Evolutionary conservation across 2,113 vertebrate species (phyloP).

Genomic region (Odocoileus hemionus): DNA sequence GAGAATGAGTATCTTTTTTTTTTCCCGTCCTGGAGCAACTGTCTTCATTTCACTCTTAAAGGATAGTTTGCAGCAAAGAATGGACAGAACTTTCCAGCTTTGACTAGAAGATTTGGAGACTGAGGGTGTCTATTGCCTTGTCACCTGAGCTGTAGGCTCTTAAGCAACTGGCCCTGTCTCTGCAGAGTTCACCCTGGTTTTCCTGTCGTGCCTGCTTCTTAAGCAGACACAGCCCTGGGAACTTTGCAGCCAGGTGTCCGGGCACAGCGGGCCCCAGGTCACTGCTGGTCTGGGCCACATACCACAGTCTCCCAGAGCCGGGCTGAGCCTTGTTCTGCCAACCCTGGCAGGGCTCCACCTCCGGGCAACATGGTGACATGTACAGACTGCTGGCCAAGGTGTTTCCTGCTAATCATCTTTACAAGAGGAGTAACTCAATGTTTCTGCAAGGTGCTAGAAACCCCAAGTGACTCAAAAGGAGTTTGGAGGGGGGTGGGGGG

Average conservation of each 20-base stretch:
- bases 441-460: constrained; percentile 71
- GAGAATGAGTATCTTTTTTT: not conserved
- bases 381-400: constrained; percentile 6
- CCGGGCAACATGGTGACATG: constrained; percentile 20
- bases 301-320: not conserved
- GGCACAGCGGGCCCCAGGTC: not conserved
- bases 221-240: not conserved
- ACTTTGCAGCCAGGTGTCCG: not conserved
- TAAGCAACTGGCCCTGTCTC: not conserved
- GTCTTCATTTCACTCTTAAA: not conserved
- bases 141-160: accelerated
- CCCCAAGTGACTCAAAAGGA: constrained; percentile 68
- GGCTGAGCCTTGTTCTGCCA: not conserved
- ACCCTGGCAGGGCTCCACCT: not conserved
- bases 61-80: not conserved
- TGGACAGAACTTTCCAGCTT: too few species aligned
- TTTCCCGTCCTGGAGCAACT: not conserved
- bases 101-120: not conserved
- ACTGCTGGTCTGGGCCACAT: not conserved
- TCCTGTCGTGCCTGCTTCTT: not conserved
- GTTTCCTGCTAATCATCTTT: constrained; percentile 33
- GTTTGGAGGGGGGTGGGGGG: constrained; percentile 20
- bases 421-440: constrained; percentile 41
- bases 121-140: not conserved
- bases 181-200: not conserved